Evolutionary conservation across 1,140 invertebrate species (phyloP).

Genomic region (Potamilus streckersoni): DNA sequence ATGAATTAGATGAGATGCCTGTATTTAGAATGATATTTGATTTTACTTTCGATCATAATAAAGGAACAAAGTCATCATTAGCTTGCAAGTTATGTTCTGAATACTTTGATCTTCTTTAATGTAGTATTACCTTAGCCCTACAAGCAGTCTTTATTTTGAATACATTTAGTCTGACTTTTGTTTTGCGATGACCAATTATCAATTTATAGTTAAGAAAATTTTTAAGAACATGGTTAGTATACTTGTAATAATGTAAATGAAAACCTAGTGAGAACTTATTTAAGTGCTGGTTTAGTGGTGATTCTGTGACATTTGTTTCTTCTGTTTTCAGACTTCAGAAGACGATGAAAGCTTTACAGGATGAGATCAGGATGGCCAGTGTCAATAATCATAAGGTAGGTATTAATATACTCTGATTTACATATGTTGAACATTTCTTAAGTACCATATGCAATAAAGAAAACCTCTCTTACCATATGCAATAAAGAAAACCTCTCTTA

Average conservation of each 20-base stretch:
- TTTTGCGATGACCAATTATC: not conserved
- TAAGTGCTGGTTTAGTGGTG: not conserved
- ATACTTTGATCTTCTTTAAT: no score
- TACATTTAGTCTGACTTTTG: not conserved
- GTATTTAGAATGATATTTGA: no score
- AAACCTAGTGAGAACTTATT: not conserved
- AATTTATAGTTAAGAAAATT: not conserved
- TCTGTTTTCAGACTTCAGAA: conserved; percentile 43
- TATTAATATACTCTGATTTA: not conserved
- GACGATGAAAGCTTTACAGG: conserved; percentile 53
- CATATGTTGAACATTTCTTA: not conserved
- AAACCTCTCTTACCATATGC: no score
- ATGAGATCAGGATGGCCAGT: conserved; percentile 40
- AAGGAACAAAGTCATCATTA: no score
- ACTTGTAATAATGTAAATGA: not conserved
- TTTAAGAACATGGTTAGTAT: not conserved
- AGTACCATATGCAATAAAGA: no score
- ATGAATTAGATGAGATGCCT: no score
- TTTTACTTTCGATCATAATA: no score
- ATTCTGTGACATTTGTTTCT: not conserved
- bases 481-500: no score
- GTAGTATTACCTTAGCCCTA: no score
- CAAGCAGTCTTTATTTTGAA: no score
- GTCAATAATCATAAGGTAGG: conserved; percentile 28
- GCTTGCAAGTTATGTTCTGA: no score